phyloP scores from a whole-genome alignment of 2,797 vertebrate species.

The Danio kyathit region DNA sequence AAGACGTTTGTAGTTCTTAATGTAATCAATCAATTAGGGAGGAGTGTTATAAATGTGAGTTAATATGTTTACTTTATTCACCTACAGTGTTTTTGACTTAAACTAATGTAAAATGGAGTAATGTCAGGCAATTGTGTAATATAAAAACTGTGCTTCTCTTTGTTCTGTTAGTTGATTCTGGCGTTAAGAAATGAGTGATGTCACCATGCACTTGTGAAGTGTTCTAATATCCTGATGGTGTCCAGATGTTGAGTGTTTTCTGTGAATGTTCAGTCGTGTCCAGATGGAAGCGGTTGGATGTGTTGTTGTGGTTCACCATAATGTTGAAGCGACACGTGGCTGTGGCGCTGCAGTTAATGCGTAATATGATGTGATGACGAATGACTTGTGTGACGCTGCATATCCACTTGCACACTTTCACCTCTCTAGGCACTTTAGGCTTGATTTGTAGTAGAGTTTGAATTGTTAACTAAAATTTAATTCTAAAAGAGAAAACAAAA shows the following conservation, averaged over 20 bases:
- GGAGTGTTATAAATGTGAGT: too few relatives aligned
- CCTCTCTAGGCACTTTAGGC: not conserved
- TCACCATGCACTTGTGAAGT: constrained; percentile 20
- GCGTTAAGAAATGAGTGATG: constrained; percentile 34
- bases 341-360: constrained; percentile 16
- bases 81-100: too few relatives aligned
- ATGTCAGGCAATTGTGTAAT: not conserved
- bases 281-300: constrained; percentile 55
- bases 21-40: too few relatives aligned
- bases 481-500: too few relatives aligned
- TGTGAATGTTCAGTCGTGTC: constrained; percentile 24
- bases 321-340: constrained; percentile 52
- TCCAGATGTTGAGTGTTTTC: constrained; percentile 59
- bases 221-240: constrained; percentile 36
- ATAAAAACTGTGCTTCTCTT: constrained; percentile 1
- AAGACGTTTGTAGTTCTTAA: not conserved
- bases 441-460: not conserved
- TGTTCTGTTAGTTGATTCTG: constrained; percentile 46
- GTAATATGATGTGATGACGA: constrained; percentile 28
- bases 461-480: too few relatives aligned
- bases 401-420: constrained; percentile 10
- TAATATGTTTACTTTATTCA: too few relatives aligned
- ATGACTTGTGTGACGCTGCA: constrained; percentile 12
- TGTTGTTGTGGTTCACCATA: constrained; percentile 28
- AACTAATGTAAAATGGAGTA: not conserved